Percentiles rank a stretch among this genome's conserved stretches.
Conservation (phyloP, 2,888 invertebrate genomes). For the Osmoderma eremita region DNA sequence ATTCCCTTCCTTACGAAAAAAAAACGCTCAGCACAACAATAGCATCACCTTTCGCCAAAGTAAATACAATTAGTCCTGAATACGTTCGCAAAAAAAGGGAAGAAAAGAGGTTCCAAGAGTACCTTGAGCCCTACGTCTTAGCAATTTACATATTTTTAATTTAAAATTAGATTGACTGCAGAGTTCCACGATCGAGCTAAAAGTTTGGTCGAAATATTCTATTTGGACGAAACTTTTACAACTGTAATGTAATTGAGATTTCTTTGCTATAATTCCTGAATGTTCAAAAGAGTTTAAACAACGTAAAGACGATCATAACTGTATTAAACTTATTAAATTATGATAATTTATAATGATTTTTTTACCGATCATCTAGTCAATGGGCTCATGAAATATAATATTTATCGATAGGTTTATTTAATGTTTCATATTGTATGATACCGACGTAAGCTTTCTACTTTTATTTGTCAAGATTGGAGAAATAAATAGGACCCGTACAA, state of each 20-base stretch:
- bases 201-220: neutral
- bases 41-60: neutral
- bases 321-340: no score
- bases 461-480: no score
- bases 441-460: no score
- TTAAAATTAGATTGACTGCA: conserved; percentile 8
- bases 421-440: no score
- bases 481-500: no score
- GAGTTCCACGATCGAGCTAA: neutral
- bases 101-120: neutral
- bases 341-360: no score
- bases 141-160: conserved; percentile 9
- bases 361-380: no score
- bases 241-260: neutral
- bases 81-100: neutral
- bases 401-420: no score
- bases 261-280: neutral
- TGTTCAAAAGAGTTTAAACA: no score
- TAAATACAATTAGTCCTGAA: conserved; percentile 1
- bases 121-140: neutral
- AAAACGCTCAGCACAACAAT: neutral
- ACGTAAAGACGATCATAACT: no score
- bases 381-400: no score
- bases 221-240: neutral
- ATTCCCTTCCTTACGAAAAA: neutral